phyloP scores from a whole-genome alignment of 1,140 invertebrate species.

The Phthorimaea operculella region DNA sequence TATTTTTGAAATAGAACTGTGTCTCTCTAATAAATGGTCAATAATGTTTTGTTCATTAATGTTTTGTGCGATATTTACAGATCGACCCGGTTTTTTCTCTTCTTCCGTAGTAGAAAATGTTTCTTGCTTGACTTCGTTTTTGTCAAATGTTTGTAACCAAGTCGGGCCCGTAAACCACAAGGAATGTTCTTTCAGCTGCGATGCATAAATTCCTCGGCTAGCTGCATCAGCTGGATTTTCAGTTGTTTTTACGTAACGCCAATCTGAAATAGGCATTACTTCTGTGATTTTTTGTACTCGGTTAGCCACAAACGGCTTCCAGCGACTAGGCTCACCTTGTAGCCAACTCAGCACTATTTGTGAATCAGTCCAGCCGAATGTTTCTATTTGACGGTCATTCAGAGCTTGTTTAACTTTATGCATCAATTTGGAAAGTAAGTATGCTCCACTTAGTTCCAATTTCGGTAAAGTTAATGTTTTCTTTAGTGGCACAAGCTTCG shows the following conservation, averaged over 20 bases:
- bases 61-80: too few relatives aligned
- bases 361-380: conserved; percentile 28
- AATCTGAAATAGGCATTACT: not conserved
- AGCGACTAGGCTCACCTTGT: conserved; percentile 16
- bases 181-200: not conserved
- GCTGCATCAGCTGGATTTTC: conserved; percentile 9
- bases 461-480: not conserved
- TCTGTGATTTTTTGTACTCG: conserved; percentile 2
- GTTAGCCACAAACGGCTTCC: conserved; percentile 13
- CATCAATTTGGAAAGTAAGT: not conserved
- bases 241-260: conserved; percentile 6
- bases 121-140: not conserved
- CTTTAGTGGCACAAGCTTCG: not conserved
- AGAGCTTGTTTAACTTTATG: not conserved
- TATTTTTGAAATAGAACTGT: too few relatives aligned
- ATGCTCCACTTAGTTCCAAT: not conserved
- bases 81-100: not conserved
- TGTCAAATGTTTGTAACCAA: not conserved
- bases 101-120: not conserved
- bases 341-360: conserved; percentile 41
- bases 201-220: conserved; percentile 3
- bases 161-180: not conserved
- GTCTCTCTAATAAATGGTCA: too few relatives aligned
- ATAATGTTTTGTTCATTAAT: too few relatives aligned
- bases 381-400: not conserved